Conservation (phyloP, 2,888 invertebrate species). For the Agrypnus murinus region DNA sequence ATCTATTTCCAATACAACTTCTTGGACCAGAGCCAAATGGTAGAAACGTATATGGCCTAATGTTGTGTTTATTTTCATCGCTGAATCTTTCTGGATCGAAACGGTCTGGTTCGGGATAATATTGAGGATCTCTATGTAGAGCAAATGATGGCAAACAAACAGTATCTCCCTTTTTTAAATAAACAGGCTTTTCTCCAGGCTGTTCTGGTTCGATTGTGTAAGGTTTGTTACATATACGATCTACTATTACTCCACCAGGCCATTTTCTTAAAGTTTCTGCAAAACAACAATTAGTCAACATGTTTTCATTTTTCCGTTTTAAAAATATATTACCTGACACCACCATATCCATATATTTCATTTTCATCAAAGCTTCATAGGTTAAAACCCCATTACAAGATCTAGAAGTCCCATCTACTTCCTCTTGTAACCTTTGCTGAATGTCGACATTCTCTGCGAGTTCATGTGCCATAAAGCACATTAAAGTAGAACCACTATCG, state of each 20-base stretch:
- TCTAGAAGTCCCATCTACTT: slow-evolving; percentile 70
- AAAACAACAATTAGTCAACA: no score
- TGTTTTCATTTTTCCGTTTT: no score
- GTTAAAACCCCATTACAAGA: slow-evolving; percentile 65
- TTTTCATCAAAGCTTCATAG: slow-evolving; percentile 69
- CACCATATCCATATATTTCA: no score
- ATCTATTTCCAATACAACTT: no score
- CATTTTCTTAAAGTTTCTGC: slow-evolving; percentile 72
- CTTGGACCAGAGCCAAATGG: slow-evolving; percentile 73
- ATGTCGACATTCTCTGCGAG: slow-evolving; percentile 76
- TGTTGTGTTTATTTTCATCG: no score
- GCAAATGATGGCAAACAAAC: slow-evolving; percentile 59
- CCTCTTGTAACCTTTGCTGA: slow-evolving; percentile 73
- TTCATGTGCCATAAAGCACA: no score
- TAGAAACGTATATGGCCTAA: slow-evolving; percentile 68
- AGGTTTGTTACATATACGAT: slow-evolving; percentile 56
- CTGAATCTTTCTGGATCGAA: no score
- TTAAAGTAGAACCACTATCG: slow-evolving; percentile 71
- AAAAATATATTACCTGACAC: no score
- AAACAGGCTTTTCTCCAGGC: slow-evolving; percentile 51
- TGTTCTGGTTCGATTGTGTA: slow-evolving; percentile 56
- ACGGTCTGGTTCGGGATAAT: no score
- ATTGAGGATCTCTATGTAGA: slow-evolving; percentile 63
- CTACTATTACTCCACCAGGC: slow-evolving; percentile 68
- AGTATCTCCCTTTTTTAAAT: slow-evolving; percentile 50